Conservation (phyloP, 2,888 invertebrate species). For the Spisula subtruncata region DNA sequence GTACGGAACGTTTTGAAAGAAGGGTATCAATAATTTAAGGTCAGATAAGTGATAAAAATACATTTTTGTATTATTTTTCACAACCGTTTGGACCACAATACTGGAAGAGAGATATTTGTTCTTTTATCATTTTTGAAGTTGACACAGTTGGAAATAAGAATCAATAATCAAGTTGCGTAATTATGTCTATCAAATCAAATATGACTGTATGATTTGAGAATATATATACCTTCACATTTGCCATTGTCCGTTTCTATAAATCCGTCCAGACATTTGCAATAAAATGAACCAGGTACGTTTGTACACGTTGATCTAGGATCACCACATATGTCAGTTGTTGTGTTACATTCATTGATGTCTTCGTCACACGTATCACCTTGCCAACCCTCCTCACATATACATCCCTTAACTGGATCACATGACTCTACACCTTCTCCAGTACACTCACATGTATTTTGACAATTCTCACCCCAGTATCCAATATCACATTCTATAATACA, state of each 20-base stretch:
- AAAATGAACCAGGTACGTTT: constrained; percentile 65
- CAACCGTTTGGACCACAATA: not conserved
- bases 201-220: no score
- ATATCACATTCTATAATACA: constrained; percentile 52
- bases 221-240: constrained; percentile 64
- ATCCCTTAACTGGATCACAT: constrained; percentile 66
- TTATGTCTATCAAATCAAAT: no score
- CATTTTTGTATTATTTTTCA: not conserved
- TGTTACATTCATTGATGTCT: constrained; percentile 65
- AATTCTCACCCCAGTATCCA: constrained; percentile 60
- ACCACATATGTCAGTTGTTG: constrained; percentile 38
- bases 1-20: no score
- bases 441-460: constrained; percentile 59
- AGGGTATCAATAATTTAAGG: no score
- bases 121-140: not conserved
- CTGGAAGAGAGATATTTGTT: not conserved
- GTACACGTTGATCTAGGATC: constrained; percentile 64
- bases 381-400: constrained; percentile 67
- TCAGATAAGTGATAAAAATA: no score
- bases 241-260: constrained; percentile 41
- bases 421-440: constrained; percentile 42
- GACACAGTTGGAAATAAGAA: not conserved
- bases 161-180: no score
- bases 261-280: constrained; percentile 59
- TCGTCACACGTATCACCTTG: constrained; percentile 57